A percentile compares a stretch with the other conserved stretches of the same genome.
Evolutionary conservation across 2,888 invertebrate species (phyloP).

Genomic region (Limenitis camilla): DNA sequence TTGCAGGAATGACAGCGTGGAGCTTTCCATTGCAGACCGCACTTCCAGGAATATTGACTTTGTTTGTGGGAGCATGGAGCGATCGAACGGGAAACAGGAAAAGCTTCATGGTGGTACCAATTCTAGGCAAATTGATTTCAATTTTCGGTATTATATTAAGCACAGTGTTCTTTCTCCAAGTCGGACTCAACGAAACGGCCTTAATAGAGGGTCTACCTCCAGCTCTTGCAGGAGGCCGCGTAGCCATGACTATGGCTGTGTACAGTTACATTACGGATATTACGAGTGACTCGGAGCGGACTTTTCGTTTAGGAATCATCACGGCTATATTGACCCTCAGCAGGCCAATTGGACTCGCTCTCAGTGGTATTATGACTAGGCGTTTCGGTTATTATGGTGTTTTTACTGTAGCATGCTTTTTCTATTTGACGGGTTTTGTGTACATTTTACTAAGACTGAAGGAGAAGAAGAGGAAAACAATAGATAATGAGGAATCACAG

Average conservation of each 20-base stretch:
- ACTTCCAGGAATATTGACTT: constrained; percentile 70
- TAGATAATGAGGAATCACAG: constrained; percentile 44
- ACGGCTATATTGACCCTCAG: constrained; percentile 70
- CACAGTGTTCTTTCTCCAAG: constrained; percentile 73
- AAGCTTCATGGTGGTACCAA: constrained; percentile 74
- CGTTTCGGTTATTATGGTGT: constrained; percentile 67
- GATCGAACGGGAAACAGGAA: constrained; percentile 76
- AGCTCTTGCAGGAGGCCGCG: constrained; percentile 76
- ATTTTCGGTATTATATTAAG: constrained; percentile 72
- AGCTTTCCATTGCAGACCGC: constrained; percentile 75
- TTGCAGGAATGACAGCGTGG: constrained; percentile 76
- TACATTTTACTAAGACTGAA: constrained; percentile 61
- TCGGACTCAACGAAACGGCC: constrained; percentile 72
- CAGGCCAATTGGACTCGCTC: constrained; percentile 68
- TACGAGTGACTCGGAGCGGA: constrained; percentile 74
- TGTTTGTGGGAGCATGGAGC: constrained; percentile 78
- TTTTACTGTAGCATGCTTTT: constrained; percentile 58
- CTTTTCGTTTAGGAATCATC: constrained; percentile 76
- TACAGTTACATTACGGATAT: constrained; percentile 78
- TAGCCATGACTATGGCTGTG: constrained; percentile 76
- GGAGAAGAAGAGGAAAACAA: constrained; percentile 47
- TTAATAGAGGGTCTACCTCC: constrained; percentile 74
- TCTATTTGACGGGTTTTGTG: constrained; percentile 60
- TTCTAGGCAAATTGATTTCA: constrained; percentile 73
- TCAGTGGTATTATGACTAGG: constrained; percentile 71